A percentile compares a stretch with the other conserved stretches of the same genome.
These are phyloP conservation scores for Chiloscyllium punctatum DNA, from an alignment of 2,797 vertebrate species.

Conservation along the genomic window DNA sequence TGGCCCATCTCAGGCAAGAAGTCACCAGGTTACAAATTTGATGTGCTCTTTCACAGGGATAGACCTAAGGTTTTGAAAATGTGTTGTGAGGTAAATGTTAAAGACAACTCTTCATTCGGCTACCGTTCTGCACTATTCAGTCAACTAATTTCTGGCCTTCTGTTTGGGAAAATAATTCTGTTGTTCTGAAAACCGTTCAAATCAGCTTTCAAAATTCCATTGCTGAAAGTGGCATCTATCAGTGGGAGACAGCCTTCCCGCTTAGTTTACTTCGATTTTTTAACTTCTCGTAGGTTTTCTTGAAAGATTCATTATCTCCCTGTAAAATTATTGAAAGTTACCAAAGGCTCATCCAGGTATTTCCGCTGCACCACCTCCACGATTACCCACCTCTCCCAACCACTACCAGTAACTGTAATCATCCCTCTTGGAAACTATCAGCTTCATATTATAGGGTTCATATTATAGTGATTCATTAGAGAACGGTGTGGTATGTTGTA, in stretches of 20 bases:
- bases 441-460: not conserved
- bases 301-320: not conserved
- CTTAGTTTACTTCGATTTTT: not conserved
- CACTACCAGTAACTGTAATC: not conserved
- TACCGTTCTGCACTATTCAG: not conserved
- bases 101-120: conserved; percentile 7
- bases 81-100: not conserved
- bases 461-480: not conserved
- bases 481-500: not conserved
- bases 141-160: not conserved
- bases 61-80: conserved; percentile 26
- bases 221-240: not conserved
- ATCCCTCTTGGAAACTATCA: conserved; percentile 3
- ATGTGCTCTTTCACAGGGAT: conserved; percentile 23
- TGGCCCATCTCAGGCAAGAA: conserved; percentile 36
- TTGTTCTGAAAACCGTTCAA: not conserved
- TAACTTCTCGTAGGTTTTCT: not conserved
- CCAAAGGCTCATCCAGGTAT: not conserved
- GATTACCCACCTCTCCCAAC: too few relatives aligned
- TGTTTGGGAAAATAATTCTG: not conserved
- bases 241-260: not conserved
- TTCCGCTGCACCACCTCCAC: not conserved
- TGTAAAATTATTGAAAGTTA: not conserved
- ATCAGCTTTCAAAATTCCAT: not conserved
- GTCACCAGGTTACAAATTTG: not conserved